phyloP scores from a whole-genome alignment of 2,797 vertebrate species.

The Heterohyrax brucei region DNA sequence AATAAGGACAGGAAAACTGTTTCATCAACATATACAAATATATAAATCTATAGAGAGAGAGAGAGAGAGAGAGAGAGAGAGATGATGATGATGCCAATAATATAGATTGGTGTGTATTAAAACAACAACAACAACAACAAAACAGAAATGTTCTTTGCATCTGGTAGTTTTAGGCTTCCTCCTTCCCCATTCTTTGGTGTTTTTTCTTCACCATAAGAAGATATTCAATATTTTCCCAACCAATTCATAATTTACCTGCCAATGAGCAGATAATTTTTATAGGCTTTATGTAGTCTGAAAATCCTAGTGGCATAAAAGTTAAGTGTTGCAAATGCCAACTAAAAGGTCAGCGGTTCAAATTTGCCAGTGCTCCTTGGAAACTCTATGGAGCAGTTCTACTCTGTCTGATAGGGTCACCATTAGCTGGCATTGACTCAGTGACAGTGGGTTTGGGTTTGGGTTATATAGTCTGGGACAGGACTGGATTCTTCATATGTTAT shows the following conservation, averaged over 20 bases:
- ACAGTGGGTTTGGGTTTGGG: too few relatives aligned
- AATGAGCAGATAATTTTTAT: not conserved
- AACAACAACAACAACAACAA: not conserved
- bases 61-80: not conserved
- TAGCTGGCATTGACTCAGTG: too few relatives aligned
- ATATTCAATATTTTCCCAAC: not conserved
- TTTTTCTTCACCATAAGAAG: conserved; percentile 16
- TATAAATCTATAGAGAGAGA: not conserved
- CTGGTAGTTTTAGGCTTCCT: not conserved
- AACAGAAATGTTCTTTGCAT: conserved; percentile 30
- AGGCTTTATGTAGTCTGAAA: not conserved
- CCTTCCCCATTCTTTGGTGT: not conserved
- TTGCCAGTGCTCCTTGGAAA: too few relatives aligned
- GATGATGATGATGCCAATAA: not conserved
- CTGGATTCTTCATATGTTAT: conserved; percentile 12
- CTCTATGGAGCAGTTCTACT: too few relatives aligned
- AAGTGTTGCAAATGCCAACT: too few relatives aligned
- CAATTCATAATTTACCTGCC: not conserved
- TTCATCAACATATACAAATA: conserved; percentile 24
- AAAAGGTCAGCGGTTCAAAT: too few relatives aligned
- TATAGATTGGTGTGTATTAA: not conserved
- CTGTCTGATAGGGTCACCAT: too few relatives aligned
- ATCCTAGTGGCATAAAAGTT: too few relatives aligned
- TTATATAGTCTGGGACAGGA: not conserved
- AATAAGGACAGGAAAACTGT: not conserved